phyloP scores from a whole-genome alignment of 2,888 invertebrate species.

The Chorisops tibialis region DNA sequence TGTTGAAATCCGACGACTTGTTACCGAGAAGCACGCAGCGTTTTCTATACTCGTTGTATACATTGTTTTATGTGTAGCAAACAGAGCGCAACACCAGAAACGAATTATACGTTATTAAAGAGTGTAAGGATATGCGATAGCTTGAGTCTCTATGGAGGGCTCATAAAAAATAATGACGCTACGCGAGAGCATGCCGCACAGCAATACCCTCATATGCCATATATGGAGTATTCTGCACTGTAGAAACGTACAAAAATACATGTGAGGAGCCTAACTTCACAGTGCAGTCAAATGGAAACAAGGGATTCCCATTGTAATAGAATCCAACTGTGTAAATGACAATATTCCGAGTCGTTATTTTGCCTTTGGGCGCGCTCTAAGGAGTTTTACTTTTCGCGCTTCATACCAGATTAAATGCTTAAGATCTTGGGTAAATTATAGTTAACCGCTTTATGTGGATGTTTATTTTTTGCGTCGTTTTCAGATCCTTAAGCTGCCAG shows the following conservation, averaged over 20 bases:
- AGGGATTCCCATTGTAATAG: slow-evolving; percentile 23
- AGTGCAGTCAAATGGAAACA: slow-evolving; percentile 23
- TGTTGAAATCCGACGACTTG: too few species aligned
- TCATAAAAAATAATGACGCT: slow-evolving; percentile 23
- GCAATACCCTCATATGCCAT: slow-evolving; percentile 12
- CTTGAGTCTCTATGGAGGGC: slow-evolving; percentile 1
- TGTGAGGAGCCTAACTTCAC: background rate
- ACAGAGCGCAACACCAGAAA: background rate
- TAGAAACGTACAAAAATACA: too few species aligned
- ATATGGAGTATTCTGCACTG: background rate
- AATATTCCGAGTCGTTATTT: slow-evolving; percentile 18
- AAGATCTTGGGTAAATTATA: too few species aligned
- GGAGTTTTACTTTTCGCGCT: background rate
- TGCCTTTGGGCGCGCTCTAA: slow-evolving; percentile 14
- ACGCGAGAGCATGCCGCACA: slow-evolving; percentile 9
- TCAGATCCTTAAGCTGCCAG: too few species aligned
- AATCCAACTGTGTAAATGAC: slow-evolving; percentile 26
- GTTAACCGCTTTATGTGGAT: too few species aligned
- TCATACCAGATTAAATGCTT: too few species aligned
- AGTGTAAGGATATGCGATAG: background rate
- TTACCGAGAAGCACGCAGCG: too few species aligned
- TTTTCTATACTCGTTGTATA: too few species aligned
- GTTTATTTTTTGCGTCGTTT: too few species aligned
- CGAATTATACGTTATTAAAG: slow-evolving; percentile 19
- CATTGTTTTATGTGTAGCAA: background rate